A percentile compares a stretch with the other conserved stretches of the same genome.
These are phyloP conservation scores for Lasioglossum lativentre DNA, from an alignment of 2,888 invertebrate species.

Conservation along the genomic window DNA sequence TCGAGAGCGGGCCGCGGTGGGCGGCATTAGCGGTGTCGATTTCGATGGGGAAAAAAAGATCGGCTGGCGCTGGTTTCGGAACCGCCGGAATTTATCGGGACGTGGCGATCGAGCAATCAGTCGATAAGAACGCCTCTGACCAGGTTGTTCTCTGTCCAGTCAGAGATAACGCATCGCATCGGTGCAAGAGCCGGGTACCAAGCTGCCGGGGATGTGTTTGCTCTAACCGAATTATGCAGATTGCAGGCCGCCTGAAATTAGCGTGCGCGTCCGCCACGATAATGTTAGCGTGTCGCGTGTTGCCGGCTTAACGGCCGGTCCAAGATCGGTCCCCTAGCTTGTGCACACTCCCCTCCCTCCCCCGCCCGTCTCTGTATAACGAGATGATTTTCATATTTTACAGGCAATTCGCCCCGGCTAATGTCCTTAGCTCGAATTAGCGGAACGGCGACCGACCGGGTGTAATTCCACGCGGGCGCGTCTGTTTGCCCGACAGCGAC, in stretches of 20 bases:
- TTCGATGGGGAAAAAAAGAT: not conserved
- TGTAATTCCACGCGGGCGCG: not conserved
- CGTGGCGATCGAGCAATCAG: conserved; percentile 36
- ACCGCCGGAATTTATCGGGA: not conserved
- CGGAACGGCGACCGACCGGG: not conserved
- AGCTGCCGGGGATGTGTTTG: conserved; percentile 51
- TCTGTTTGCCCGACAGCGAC: not conserved
- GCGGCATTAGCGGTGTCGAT: conserved; percentile 4
- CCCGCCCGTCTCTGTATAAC: not conserved
- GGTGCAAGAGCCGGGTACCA: conserved; percentile 26
- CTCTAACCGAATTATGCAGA: conserved; percentile 68
- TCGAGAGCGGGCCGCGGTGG: not conserved
- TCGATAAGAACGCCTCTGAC: conserved; percentile 51
- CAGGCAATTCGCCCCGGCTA: conserved; percentile 35
- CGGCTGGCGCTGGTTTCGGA: not conserved
- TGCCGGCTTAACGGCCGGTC: conserved; percentile 44
- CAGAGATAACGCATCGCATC: conserved; percentile 45
- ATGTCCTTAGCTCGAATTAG: conserved; percentile 35
- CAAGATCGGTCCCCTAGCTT: conserved; percentile 37
- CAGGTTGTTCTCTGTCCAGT: conserved; percentile 3
- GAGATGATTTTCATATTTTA: conserved; percentile 58
- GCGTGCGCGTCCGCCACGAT: conserved; percentile 55
- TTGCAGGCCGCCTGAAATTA: conserved; percentile 59
- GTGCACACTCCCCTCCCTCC: too few species aligned
- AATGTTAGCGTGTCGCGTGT: conserved; percentile 61